phyloP scores from a whole-genome alignment of 1,140 invertebrate genomes.

The Chrysomallon squamiferum region DNA sequence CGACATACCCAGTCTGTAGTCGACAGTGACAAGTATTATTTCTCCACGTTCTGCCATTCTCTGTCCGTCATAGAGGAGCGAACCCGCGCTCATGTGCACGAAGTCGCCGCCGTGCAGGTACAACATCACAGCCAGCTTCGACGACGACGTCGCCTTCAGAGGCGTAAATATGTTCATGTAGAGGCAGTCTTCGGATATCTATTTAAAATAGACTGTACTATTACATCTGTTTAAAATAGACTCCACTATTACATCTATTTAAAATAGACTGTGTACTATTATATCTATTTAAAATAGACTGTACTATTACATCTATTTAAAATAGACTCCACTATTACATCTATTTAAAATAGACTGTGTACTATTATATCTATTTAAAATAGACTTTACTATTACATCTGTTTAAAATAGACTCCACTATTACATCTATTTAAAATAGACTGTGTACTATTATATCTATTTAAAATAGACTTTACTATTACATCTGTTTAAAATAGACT shows the following conservation, averaged over 20 bases:
- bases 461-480: too few relatives aligned
- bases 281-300: not conserved
- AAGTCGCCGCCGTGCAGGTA: constrained; percentile 54
- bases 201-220: not conserved
- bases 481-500: too few relatives aligned
- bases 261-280: not conserved
- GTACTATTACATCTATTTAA: not conserved
- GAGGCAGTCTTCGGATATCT: constrained; percentile 59
- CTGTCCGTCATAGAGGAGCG: constrained; percentile 49
- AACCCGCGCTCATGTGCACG: constrained; percentile 32
- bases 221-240: not conserved
- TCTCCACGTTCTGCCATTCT: constrained; percentile 53
- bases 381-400: not conserved
- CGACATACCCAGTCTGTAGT: constrained; percentile 64
- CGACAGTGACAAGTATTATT: constrained; percentile 66
- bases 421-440: too few relatives aligned
- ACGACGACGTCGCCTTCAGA: not conserved
- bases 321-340: not conserved
- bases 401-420: too few relatives aligned
- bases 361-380: not conserved
- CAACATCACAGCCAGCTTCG: constrained; percentile 35
- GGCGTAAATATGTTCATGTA: constrained; percentile 50
- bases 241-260: not conserved
- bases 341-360: not conserved
- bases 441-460: too few relatives aligned